phyloP scores from a whole-genome alignment of 35 echinoderm and acorn worm species.

The Hemicentrotus pulcherrimus region DNA sequence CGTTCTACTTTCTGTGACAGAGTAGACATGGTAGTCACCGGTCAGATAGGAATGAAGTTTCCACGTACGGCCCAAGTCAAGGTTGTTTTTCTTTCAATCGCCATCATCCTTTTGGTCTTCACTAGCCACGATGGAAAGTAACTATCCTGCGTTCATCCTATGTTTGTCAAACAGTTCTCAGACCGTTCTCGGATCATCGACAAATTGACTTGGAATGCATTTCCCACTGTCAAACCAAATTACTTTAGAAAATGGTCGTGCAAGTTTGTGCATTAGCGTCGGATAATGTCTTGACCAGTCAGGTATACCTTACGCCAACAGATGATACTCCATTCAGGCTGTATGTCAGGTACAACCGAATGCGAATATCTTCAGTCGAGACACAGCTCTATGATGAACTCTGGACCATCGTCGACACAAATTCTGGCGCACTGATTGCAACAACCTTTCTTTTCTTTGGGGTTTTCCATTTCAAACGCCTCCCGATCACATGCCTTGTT shows the following conservation, averaged over 20 bases:
- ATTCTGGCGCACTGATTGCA: neutral
- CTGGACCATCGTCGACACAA: constrained; percentile 13
- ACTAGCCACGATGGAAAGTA: neutral
- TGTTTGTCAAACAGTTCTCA: neutral
- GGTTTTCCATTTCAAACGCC: neutral
- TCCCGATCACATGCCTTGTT: neutral
- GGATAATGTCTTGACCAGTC: neutral
- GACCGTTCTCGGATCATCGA: neutral
- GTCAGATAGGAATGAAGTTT: neutral
- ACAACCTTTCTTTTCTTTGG: neutral
- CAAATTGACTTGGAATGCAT: neutral
- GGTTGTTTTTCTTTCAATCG: neutral
- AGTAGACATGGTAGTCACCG: neutral
- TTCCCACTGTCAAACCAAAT: neutral
- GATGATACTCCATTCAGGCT: neutral
- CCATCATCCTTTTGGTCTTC: neutral
- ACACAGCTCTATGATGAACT: constrained; percentile 26
- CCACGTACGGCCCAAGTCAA: neutral
- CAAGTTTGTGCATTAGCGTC: neutral
- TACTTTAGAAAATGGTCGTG: neutral
- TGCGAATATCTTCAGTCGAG: neutral
- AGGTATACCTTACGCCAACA: neutral
- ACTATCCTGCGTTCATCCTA: neutral
- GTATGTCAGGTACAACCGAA: neutral
- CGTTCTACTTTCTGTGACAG: no score